Conservation (phyloP, 1,140 invertebrate genomes). For the Drosophila rufa region DNA sequence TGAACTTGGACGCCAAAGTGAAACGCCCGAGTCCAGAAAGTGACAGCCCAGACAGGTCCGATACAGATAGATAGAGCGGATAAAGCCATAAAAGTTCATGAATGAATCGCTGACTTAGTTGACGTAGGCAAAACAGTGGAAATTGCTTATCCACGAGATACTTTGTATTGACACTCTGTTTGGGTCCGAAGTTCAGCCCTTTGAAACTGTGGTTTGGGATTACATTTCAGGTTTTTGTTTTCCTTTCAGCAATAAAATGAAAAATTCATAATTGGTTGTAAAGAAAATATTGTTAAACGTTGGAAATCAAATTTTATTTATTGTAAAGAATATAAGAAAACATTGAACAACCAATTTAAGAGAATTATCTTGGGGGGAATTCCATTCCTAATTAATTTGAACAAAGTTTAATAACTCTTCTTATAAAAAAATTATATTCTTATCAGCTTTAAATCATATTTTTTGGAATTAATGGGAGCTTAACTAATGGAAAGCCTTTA, state of each 20-base stretch:
- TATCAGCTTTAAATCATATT: too few relatives aligned
- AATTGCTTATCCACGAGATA: conserved; percentile 19
- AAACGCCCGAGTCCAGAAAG: conserved; percentile 22
- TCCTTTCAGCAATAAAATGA: too few relatives aligned
- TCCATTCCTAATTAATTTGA: too few relatives aligned
- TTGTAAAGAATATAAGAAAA: neutral
- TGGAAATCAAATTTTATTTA: neutral
- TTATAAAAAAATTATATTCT: neutral
- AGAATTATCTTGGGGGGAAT: too few relatives aligned
- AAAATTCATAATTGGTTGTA: too few relatives aligned
- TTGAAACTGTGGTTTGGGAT: neutral
- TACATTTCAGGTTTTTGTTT: neutral
- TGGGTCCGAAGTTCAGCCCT: neutral
- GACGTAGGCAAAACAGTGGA: conserved; percentile 11
- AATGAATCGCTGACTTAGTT: conserved; percentile 21
- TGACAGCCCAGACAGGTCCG: conserved; percentile 28
- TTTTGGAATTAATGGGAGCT: too few relatives aligned
- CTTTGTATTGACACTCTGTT: neutral
- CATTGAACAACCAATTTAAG: neutral
- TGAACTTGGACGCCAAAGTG: conserved; percentile 45
- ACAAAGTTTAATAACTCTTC: too few relatives aligned
- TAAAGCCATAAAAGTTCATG: conserved; percentile 46
- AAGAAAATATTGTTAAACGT: neutral
- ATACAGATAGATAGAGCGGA: conserved; percentile 26
- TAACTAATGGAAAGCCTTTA: neutral